Evolutionary conservation across 2,888 invertebrate genomes (phyloP).

Genomic region (Rotaria socialis): DNA sequence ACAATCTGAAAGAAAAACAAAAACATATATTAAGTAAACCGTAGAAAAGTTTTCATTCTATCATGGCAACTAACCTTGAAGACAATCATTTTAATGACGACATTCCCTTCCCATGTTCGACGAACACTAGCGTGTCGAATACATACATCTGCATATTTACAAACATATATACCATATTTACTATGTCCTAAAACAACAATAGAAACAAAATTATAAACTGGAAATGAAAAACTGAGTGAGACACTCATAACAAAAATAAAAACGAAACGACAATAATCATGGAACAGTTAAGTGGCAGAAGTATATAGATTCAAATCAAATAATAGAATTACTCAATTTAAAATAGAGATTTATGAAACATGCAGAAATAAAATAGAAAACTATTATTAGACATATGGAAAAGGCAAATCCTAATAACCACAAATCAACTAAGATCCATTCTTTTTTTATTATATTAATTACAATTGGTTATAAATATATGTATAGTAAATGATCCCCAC

Average conservation of each 20-base stretch:
- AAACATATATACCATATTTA: constrained; percentile 43
- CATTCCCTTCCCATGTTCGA: constrained; percentile 36
- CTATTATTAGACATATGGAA: no score
- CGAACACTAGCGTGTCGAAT: constrained; percentile 29
- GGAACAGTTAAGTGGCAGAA: background rate
- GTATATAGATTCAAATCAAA: background rate
- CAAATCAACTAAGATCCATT: no score
- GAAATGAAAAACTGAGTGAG: background rate
- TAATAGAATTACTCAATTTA: background rate
- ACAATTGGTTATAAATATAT: background rate
- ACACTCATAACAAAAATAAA: background rate
- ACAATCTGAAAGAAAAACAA: constrained; percentile 27
- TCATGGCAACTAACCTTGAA: constrained; percentile 26
- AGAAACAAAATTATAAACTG: background rate
- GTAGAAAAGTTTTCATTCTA: background rate
- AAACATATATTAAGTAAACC: background rate
- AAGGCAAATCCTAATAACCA: no score
- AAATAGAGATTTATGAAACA: background rate
- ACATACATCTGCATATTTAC: constrained; percentile 41
- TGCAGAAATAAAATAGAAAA: background rate
- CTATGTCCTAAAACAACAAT: constrained; percentile 37
- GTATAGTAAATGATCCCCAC: background rate
- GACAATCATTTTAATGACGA: constrained; percentile 43
- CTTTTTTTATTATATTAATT: background rate
- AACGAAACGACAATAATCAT: constrained; percentile 3